Percentiles rank a stretch among this genome's conserved stretches.
Conservation (phyloP, 1,140 invertebrate genomes). For the Pogonomyrmex californicus region DNA sequence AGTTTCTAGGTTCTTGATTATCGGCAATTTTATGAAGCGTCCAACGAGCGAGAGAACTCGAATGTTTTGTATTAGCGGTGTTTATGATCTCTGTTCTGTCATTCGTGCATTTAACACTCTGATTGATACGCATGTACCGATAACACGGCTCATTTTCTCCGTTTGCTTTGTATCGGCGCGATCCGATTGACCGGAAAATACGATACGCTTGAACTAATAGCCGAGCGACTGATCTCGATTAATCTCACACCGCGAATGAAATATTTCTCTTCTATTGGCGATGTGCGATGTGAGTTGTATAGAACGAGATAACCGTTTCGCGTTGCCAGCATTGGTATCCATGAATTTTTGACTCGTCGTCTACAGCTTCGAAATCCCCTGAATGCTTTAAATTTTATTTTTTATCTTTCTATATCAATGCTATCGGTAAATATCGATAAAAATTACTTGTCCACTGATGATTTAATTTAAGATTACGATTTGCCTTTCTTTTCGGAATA, state of each 20-base stretch:
- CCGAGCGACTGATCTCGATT: slow-evolving; percentile 16
- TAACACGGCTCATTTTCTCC: neutral
- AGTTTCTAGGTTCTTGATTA: slow-evolving; percentile 2
- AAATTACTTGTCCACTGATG: neutral
- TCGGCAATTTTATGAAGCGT: neutral
- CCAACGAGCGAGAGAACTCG: neutral
- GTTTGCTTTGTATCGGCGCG: neutral
- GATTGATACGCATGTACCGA: neutral
- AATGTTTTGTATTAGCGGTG: neutral
- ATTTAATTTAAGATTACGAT: neutral
- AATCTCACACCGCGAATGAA: slow-evolving; percentile 2
- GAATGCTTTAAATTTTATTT: slow-evolving; percentile 35
- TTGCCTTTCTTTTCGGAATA: neutral
- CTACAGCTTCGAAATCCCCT: neutral
- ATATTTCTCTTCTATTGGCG: slow-evolving; percentile 4
- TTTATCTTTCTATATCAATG: too few species aligned
- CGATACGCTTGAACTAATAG: slow-evolving; percentile 33
- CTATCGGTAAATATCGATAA: neutral
- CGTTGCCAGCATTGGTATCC: neutral
- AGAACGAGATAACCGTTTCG: neutral
- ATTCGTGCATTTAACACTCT: neutral
- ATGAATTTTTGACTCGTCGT: neutral
- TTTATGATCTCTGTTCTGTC: neutral
- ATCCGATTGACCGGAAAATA: neutral
- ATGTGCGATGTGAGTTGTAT: neutral